Base-by-base conservation (phyloP, 2,113 vertebrate species). In the Toxotes jaculatrix region DNA sequence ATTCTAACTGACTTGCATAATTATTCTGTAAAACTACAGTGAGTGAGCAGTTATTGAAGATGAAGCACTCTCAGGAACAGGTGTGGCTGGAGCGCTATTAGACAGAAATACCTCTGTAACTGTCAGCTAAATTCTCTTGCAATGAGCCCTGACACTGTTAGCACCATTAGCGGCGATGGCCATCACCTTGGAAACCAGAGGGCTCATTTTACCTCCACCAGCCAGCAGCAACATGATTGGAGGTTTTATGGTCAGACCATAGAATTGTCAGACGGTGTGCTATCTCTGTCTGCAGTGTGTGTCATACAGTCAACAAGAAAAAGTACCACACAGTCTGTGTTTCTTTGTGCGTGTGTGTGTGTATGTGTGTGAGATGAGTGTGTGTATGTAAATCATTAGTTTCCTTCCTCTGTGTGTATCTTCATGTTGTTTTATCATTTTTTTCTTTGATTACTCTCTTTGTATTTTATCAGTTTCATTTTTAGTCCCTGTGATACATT, bases 111-210 rank as follows among this genome's bases (percentile, higher is more conserved):
- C 53, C 36, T 64, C 67, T 61, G 75, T 57, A 71, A 21, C 3
- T 14, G 8, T 7, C 21, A 12, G n/a, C n/a, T 49, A 23, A 72
- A 60, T 59, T 74, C 40, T 16, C 34, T 40, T n/a, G 14, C 63
- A 56, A 21, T 32, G 80, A 60, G 53, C 8, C 23, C 6, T 19
- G 67, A 69, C 2, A 27, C 62, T 23, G 62, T 82, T 68, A 27
- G 27, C 27, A 70, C 59, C 5, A 3, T 70, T 74, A 62, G 71
- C 70, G 64, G 75, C 47, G 3, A 17, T 60, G 68, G 32, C 67
- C 69, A 57, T 87, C 70, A 2, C 84, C 81, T n/a, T 69, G 65
- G 74, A 21, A 84, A 87, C 78, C 23, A 43, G 1, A 51, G 13
- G 23, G 32, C 62, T 66, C 0, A 13, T 73, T 72, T 73, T 80